A percentile compares a stretch with the other conserved stretches of the same genome.
Evolutionary conservation across 1,140 invertebrate genomes (phyloP).

Genomic region (Solenopsis invicta): DNA sequence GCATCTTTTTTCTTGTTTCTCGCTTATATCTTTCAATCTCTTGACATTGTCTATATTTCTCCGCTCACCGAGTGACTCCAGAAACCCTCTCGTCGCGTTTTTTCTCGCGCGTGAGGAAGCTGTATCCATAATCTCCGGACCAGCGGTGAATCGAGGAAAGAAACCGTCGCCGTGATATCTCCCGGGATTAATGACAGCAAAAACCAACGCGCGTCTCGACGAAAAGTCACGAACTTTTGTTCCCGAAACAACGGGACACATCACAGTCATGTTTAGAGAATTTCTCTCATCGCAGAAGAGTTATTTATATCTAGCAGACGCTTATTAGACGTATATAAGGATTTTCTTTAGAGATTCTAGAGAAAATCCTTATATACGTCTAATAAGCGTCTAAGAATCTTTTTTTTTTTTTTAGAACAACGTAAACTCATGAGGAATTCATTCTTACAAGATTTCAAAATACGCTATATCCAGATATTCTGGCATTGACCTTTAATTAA

Average conservation of each 20-base stretch:
- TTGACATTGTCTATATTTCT: slow-evolving; percentile 26
- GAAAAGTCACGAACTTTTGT: slow-evolving; percentile 64
- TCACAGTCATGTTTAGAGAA: background rate
- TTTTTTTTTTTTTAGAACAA: background rate
- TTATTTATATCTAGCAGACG: slow-evolving; percentile 56
- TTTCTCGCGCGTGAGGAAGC: background rate
- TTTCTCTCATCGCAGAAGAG: background rate
- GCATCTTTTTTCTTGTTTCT: background rate
- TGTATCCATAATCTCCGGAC: slow-evolving; percentile 59
- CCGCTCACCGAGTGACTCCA: slow-evolving; percentile 4
- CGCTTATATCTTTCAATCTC: slow-evolving; percentile 25
- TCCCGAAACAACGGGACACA: background rate
- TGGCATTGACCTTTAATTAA: background rate
- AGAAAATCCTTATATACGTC: no score
- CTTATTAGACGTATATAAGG: background rate
- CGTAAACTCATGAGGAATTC: background rate
- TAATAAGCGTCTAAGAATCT: no score
- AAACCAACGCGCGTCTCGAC: slow-evolving; percentile 30
- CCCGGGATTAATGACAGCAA: slow-evolving; percentile 64
- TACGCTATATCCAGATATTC: background rate
- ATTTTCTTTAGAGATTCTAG: background rate
- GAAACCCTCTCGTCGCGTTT: slow-evolving; percentile 1
- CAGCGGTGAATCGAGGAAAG: slow-evolving; percentile 27
- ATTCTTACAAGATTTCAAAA: background rate
- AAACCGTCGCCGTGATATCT: slow-evolving; percentile 66